phyloP scores from a whole-genome alignment of 2,888 invertebrate genomes.

The Tinea pellionella region DNA sequence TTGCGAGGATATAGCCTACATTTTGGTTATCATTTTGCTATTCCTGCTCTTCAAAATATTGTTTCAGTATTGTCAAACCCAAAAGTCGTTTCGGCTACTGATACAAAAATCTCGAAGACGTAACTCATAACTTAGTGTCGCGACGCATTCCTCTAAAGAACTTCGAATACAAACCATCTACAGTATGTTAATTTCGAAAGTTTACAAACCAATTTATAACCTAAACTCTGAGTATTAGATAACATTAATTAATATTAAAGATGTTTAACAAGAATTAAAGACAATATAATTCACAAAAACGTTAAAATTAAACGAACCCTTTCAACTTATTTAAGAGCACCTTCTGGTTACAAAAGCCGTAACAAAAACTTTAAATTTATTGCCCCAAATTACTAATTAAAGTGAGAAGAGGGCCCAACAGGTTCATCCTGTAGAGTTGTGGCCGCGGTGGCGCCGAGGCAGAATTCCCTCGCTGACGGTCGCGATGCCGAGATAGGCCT shows the following conservation, averaged over 20 bases:
- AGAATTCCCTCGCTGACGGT: slow-evolving; percentile 48
- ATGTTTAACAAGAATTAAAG: slow-evolving; percentile 6
- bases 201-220: not conserved
- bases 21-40: too few relatives aligned
- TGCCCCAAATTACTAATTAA: slow-evolving; percentile 11
- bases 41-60: not conserved
- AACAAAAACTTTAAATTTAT: slow-evolving; percentile 9
- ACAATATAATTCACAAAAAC: slow-evolving; percentile 6
- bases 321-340: slow-evolving; percentile 4
- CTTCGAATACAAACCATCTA: slow-evolving; percentile 29
- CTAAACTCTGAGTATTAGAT: not conserved
- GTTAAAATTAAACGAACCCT: slow-evolving; percentile 3
- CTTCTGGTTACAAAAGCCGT: not conserved
- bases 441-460: slow-evolving; percentile 55
- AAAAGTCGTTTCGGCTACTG: slow-evolving; percentile 4
- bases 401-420: not conserved
- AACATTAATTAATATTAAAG: slow-evolving; percentile 1
- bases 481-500: slow-evolving; percentile 60
- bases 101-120: slow-evolving; percentile 30
- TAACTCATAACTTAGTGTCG: slow-evolving; percentile 61
- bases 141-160: slow-evolving; percentile 44
- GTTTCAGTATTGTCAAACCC: not conserved
- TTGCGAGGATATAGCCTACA: too few relatives aligned
- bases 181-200: not conserved
- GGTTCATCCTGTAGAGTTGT: slow-evolving; percentile 38